Percentiles rank a stretch among this genome's conserved stretches.
Conservation (phyloP, 2,888 invertebrate genomes). For the Linnaemya vulpina region DNA sequence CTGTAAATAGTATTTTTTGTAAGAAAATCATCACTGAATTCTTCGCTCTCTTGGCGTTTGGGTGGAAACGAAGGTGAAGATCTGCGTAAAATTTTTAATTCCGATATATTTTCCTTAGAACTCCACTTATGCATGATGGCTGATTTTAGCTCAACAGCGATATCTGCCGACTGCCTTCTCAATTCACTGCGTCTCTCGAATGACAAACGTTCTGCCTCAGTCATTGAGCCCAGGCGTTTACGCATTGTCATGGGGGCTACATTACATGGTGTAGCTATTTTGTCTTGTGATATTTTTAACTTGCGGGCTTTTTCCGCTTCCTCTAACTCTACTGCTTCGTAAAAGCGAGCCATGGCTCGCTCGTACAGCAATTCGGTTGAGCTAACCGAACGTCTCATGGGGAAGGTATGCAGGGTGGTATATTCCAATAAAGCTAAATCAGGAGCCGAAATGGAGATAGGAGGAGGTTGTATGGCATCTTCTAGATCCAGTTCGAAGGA, state of each 20-base stretch:
- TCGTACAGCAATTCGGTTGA: constrained; percentile 93
- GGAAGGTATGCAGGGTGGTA: constrained; percentile 83
- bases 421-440: constrained; percentile 88
- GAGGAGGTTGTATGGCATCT: constrained; percentile 89
- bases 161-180: constrained; percentile 84
- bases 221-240: constrained; percentile 84
- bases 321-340: constrained; percentile 90
- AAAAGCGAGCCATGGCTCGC: constrained; percentile 91
- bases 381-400: constrained; percentile 89
- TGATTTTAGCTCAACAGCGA: constrained; percentile 76
- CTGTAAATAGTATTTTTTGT: constrained; percentile 64
- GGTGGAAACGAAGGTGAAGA: constrained; percentile 68
- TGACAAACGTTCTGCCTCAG: constrained; percentile 83
- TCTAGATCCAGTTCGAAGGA: constrained; percentile 87
- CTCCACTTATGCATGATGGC: constrained; percentile 78
- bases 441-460: constrained; percentile 91
- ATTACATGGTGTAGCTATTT: constrained; percentile 71
- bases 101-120: constrained; percentile 79
- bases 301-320: constrained; percentile 85
- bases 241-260: constrained; percentile 75
- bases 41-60: constrained; percentile 74
- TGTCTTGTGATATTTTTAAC: constrained; percentile 77
- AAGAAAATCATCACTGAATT: constrained; percentile 76
- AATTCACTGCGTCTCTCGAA: constrained; percentile 84
- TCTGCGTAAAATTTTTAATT: constrained; percentile 73